phyloP scores from a whole-genome alignment of 2,888 invertebrate genomes.

The Lamellibrachia columna region DNA sequence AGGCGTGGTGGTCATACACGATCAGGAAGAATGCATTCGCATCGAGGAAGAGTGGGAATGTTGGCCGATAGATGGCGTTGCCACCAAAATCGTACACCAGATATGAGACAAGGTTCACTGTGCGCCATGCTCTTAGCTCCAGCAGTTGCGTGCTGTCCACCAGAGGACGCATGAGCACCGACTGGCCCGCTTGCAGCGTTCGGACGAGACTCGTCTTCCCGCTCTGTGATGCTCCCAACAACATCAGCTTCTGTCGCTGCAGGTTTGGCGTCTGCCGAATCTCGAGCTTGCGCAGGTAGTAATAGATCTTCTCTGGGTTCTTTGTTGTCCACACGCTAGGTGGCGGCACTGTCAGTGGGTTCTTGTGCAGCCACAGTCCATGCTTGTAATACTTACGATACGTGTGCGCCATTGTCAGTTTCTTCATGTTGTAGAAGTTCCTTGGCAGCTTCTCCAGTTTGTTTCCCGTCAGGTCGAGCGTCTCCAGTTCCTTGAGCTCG shows the following conservation, averaged over 20 bases:
- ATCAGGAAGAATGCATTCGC: slow-evolving; percentile 54
- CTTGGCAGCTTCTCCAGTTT: slow-evolving; percentile 55
- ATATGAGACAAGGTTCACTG: slow-evolving; percentile 59
- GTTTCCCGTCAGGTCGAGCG: slow-evolving; percentile 62
- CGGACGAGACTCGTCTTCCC: slow-evolving; percentile 61
- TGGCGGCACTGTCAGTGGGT: slow-evolving; percentile 61
- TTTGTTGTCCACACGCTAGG: slow-evolving; percentile 62
- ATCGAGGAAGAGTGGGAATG: slow-evolving; percentile 52
- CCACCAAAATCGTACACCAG: slow-evolving; percentile 60
- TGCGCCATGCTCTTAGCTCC: slow-evolving; percentile 54
- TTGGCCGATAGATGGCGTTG: slow-evolving; percentile 51
- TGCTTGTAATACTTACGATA: slow-evolving; percentile 56
- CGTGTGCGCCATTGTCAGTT: slow-evolving; percentile 54
- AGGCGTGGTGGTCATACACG: slow-evolving; percentile 55
- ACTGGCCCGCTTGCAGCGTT: slow-evolving; percentile 53
- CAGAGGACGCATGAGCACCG: slow-evolving; percentile 45
- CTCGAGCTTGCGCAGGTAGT: slow-evolving; percentile 49
- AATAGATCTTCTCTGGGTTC: slow-evolving; percentile 56
- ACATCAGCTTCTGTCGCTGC: slow-evolving; percentile 45
- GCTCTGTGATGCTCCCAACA: slow-evolving; percentile 57
- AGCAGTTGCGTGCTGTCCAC: slow-evolving; percentile 51
- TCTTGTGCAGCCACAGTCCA: slow-evolving; percentile 64
- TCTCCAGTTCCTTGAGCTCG: slow-evolving; percentile 56
- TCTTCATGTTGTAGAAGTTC: slow-evolving; percentile 54
- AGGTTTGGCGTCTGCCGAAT: slow-evolving; percentile 36